A percentile compares a stretch with the other conserved stretches of the same genome.
Conservation (phyloP, 2,888 invertebrate genomes). For the Cotesia congregata region DNA sequence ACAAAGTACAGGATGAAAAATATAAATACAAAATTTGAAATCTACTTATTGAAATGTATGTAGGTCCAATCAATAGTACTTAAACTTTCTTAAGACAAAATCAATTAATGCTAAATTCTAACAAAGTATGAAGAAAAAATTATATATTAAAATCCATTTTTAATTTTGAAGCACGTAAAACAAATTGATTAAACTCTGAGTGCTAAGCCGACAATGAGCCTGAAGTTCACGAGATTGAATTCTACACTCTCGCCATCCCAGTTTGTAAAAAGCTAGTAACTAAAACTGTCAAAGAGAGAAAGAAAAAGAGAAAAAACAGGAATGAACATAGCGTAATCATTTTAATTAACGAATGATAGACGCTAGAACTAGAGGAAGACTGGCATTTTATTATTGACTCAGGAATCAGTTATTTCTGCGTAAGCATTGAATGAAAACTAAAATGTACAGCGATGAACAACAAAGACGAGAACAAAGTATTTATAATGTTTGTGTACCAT, state of each 20-base stretch:
- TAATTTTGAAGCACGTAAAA: slow-evolving; percentile 16
- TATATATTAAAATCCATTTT: neutral
- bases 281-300: slow-evolving; percentile 39
- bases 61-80: too few species aligned
- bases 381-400: neutral
- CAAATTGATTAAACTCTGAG: slow-evolving; percentile 34
- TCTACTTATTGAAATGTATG: too few species aligned
- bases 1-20: too few species aligned
- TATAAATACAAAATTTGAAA: too few species aligned
- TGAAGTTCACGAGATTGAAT: slow-evolving; percentile 35
- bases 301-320: slow-evolving; percentile 16
- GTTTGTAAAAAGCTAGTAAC: slow-evolving; percentile 24
- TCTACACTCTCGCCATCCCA: slow-evolving; percentile 29
- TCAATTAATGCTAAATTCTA: neutral
- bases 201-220: slow-evolving; percentile 26
- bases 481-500: neutral
- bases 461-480: neutral
- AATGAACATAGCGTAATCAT: neutral
- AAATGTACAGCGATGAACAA: neutral
- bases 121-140: neutral
- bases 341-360: neutral
- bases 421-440: neutral
- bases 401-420: neutral
- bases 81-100: neutral
- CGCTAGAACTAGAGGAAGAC: neutral